Evolutionary conservation across 2,888 invertebrate genomes (phyloP).

Genomic region (Lasius platythorax): DNA sequence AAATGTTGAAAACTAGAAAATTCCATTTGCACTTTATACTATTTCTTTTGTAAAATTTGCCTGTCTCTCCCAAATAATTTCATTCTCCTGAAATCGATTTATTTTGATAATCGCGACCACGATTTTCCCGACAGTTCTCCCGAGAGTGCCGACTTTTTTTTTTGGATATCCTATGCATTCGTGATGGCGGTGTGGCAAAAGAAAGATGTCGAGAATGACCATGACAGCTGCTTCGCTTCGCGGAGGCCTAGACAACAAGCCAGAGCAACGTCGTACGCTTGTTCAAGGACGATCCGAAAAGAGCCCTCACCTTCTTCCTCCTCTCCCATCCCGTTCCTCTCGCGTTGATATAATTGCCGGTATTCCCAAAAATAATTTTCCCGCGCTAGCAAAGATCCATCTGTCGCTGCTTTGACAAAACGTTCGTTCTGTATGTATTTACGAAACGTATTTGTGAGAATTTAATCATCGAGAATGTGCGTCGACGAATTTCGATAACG

Average conservation of each 20-base stretch:
- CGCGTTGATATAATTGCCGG: slow-evolving; percentile 30
- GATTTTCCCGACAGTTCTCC: not conserved
- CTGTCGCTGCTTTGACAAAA: slow-evolving; percentile 10
- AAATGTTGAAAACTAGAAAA: not conserved
- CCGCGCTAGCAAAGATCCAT: not conserved
- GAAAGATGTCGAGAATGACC: slow-evolving; percentile 47
- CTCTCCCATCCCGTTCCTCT: slow-evolving; percentile 13
- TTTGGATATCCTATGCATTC: not conserved
- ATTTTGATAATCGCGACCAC: not conserved
- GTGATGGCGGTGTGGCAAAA: slow-evolving; percentile 24
- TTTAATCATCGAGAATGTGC: not conserved
- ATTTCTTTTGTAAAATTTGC: not conserved
- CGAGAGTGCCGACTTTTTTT: not conserved
- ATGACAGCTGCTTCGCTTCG: slow-evolving; percentile 60
- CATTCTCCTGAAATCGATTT: not conserved
- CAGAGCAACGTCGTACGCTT: slow-evolving; percentile 4
- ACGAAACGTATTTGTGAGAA: slow-evolving; percentile 5
- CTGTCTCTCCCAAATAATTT: not conserved
- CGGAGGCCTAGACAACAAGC: slow-evolving; percentile 55
- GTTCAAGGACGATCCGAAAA: slow-evolving; percentile 54
- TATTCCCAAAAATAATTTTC: slow-evolving; percentile 48
- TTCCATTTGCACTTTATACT: not conserved
- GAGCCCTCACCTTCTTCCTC: not conserved
- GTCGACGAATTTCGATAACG: not conserved
- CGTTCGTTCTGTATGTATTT: not conserved